Evolutionary conservation across 2,797 vertebrate species (phyloP).

Genomic region (Galago senegalensis): DNA sequence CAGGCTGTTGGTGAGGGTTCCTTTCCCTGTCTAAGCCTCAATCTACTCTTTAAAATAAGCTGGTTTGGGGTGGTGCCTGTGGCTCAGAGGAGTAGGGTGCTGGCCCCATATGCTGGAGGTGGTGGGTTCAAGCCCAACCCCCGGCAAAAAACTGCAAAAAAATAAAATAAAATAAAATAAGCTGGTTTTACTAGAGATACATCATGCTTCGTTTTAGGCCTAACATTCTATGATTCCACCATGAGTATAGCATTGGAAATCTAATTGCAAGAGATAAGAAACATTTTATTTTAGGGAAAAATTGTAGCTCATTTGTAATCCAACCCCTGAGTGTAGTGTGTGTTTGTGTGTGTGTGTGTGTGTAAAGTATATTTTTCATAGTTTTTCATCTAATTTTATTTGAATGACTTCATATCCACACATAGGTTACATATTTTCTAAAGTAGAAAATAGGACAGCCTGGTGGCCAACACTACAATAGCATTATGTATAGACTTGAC

Average conservation of each 20-base stretch:
- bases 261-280: background rate
- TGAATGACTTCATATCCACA: background rate
- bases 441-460: background rate
- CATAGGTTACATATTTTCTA: background rate
- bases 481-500: background rate
- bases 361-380: background rate
- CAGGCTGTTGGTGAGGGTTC: background rate
- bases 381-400: background rate
- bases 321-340: background rate
- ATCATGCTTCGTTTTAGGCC: background rate
- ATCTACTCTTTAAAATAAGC: background rate
- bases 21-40: background rate
- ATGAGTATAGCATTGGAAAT: conserved; percentile 11
- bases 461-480: background rate
- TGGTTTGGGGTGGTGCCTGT: background rate
- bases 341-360: background rate
- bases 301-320: background rate
- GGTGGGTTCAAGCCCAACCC: no score
- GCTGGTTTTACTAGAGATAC: background rate
- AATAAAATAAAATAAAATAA: background rate
- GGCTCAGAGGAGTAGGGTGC: no score
- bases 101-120: no score
- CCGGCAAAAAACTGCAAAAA: no score
- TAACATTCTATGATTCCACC: conserved; percentile 4
- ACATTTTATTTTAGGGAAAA: background rate